Conservation (phyloP, 2,113 vertebrate genomes). For the Pyxicephalus adspersus region DNA sequence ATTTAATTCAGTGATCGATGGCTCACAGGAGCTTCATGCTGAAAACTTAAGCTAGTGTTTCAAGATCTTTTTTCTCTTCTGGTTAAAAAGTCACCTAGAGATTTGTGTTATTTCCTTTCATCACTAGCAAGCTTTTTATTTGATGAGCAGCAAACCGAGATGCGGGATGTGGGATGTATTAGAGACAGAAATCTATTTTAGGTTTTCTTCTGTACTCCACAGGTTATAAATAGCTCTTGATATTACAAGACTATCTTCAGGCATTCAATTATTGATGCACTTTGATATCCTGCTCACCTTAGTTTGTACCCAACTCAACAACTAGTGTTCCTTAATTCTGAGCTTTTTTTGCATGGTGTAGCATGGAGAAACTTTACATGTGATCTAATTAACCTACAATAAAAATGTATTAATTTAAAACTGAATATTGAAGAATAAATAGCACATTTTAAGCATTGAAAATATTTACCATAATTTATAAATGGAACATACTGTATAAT, state of each 20-base stretch:
- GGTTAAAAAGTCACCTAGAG: conserved; percentile 46
- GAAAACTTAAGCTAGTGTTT: not conserved
- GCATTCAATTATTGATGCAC: conserved; percentile 48
- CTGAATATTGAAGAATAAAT: too few relatives aligned
- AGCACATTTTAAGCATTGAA: too few relatives aligned
- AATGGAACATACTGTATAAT: too few relatives aligned
- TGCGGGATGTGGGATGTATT: conserved; percentile 42
- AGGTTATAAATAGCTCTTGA: conserved; percentile 41
- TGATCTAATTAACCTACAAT: too few relatives aligned
- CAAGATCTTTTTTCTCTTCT: not conserved
- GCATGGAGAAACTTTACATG: too few relatives aligned
- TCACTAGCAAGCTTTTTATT: conserved; percentile 30
- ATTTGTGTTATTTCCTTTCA: conserved; percentile 23
- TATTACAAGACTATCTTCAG: conserved; percentile 43
- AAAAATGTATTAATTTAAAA: too few relatives aligned
- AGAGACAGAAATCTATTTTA: conserved; percentile 32
- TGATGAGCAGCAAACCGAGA: conserved; percentile 18
- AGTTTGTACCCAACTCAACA: conserved; percentile 3
- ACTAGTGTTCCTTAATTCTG: conserved; percentile 4
- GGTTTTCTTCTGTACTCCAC: not conserved
- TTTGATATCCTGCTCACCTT: conserved; percentile 36
- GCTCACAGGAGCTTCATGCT: not conserved
- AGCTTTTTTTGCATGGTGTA: too few relatives aligned
- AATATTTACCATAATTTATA: too few relatives aligned
- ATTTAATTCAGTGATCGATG: conserved; percentile 9